Conservation (phyloP, 2,797 vertebrate genomes). For the Buceros bicornis region DNA sequence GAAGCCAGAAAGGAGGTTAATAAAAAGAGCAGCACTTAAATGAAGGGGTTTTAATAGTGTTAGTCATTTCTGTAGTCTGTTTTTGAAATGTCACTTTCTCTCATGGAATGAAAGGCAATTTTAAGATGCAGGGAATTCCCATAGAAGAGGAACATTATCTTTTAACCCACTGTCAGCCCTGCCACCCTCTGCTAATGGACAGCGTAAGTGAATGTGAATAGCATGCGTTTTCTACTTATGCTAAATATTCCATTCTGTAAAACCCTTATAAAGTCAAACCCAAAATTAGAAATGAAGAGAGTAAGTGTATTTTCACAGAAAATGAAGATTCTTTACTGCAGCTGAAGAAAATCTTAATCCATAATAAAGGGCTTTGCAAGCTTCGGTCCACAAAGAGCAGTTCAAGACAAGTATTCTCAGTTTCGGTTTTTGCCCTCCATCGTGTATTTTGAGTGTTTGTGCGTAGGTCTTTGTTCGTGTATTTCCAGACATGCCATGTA, state of each 20-base stretch:
- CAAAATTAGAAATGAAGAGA: background rate
- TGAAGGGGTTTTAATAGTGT: background rate
- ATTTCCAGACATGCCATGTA: background rate
- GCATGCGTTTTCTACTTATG: background rate
- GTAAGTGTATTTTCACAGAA: constrained; percentile 1
- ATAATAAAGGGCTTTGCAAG: background rate
- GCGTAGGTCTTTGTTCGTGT: background rate
- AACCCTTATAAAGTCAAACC: background rate
- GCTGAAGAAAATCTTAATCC: background rate
- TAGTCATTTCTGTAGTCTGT: constrained; percentile 26
- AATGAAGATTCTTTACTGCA: background rate
- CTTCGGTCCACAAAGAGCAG: background rate
- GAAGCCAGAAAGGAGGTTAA: constrained; percentile 25
- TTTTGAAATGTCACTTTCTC: constrained; percentile 45
- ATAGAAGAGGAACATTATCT: background rate
- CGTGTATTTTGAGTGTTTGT: background rate
- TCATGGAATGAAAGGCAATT: constrained; percentile 12
- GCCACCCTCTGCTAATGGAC: background rate
- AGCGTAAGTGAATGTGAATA: background rate
- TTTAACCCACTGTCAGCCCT: background rate
- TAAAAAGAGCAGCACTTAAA: constrained; percentile 6
- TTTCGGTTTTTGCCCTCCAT: background rate
- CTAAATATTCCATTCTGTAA: background rate
- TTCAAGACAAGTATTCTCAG: background rate
- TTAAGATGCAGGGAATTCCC: constrained; percentile 15